phyloP scores from a whole-genome alignment of 2,888 invertebrate species.

The Elmis aenea region DNA sequence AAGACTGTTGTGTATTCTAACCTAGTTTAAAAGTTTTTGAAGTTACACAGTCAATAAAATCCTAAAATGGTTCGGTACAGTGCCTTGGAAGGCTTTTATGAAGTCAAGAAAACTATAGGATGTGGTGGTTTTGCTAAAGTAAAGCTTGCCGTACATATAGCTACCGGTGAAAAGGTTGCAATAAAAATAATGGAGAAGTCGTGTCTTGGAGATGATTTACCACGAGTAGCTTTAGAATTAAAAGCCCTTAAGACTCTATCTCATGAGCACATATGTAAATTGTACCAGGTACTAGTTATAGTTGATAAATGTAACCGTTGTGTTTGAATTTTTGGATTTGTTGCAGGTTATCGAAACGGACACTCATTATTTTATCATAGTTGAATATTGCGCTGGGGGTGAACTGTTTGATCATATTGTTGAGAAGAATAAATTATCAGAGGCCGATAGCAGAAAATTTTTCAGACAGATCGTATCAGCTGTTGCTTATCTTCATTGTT shows the following conservation, averaged over 20 bases:
- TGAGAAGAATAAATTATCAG: slow-evolving; percentile 63
- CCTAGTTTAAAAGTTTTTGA: too few species aligned
- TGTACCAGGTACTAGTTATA: slow-evolving; percentile 55
- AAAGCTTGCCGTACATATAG: slow-evolving; percentile 67
- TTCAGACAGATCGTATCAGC: slow-evolving; percentile 76
- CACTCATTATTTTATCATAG: slow-evolving; percentile 67
- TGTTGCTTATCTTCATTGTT: slow-evolving; percentile 69
- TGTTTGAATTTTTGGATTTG: slow-evolving; percentile 10
- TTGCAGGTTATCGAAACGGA: slow-evolving; percentile 71
- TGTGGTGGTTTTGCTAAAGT: slow-evolving; percentile 79
- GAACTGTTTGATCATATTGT: slow-evolving; percentile 84
- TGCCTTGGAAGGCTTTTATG: slow-evolving; percentile 59
- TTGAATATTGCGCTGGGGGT: slow-evolving; percentile 79
- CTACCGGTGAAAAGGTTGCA: slow-evolving; percentile 78
- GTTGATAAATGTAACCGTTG: not conserved
- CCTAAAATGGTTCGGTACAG: slow-evolving; percentile 50
- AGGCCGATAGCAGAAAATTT: slow-evolving; percentile 68
- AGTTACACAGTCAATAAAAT: too few species aligned
- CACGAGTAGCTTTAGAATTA: slow-evolving; percentile 66
- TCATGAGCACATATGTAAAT: slow-evolving; percentile 71
- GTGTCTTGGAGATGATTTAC: slow-evolving; percentile 66
- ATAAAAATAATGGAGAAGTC: slow-evolving; percentile 79
- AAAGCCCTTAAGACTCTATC: slow-evolving; percentile 65
- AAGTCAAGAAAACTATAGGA: slow-evolving; percentile 65
- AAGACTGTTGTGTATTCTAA: too few species aligned